phyloP scores from a whole-genome alignment of 2,797 vertebrate species.

The Austrolebias charrua region DNA sequence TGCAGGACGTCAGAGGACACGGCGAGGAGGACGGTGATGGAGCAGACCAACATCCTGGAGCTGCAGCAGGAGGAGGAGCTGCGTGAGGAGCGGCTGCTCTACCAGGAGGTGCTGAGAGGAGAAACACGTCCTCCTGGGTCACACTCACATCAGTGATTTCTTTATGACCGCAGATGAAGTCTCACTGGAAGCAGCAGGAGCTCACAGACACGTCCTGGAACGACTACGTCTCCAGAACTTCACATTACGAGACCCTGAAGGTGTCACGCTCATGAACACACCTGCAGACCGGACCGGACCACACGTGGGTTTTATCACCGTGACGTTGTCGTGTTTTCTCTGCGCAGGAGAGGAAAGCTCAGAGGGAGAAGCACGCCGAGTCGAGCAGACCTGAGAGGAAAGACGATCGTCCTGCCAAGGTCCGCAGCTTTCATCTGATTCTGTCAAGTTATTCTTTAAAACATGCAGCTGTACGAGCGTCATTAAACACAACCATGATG shows the following conservation, averaged over 20 bases:
- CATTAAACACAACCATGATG: too few species aligned
- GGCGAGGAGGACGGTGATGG: slow-evolving; percentile 69
- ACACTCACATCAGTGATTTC: neutral
- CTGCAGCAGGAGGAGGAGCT: slow-evolving; percentile 70
- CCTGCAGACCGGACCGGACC: neutral
- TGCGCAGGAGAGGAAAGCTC: slow-evolving; percentile 84
- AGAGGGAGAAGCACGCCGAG: slow-evolving; percentile 77
- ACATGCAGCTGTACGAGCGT: too few species aligned
- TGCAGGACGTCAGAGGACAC: slow-evolving; percentile 69
- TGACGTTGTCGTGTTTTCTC: neutral
- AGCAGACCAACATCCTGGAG: slow-evolving; percentile 83
- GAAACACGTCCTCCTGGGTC: neutral
- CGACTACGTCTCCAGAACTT: slow-evolving; percentile 85
- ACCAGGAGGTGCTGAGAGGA: slow-evolving; percentile 77
- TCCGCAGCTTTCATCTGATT: slow-evolving; percentile 6
- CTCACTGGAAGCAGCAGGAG: slow-evolving; percentile 79
- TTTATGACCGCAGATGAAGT: slow-evolving; percentile 80
- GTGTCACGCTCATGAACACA: slow-evolving; percentile 61
- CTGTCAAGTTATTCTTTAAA: neutral
- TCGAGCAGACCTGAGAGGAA: slow-evolving; percentile 64
- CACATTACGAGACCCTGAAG: slow-evolving; percentile 87
- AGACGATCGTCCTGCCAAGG: slow-evolving; percentile 70
- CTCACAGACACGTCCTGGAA: slow-evolving; percentile 83
- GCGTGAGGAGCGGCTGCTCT: slow-evolving; percentile 80
- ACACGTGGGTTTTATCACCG: neutral